Percentiles rank a stretch among this genome's conserved stretches.
Conservation (phyloP, 2,888 invertebrate genomes). For the Himalopsyche kuldschensis region DNA sequence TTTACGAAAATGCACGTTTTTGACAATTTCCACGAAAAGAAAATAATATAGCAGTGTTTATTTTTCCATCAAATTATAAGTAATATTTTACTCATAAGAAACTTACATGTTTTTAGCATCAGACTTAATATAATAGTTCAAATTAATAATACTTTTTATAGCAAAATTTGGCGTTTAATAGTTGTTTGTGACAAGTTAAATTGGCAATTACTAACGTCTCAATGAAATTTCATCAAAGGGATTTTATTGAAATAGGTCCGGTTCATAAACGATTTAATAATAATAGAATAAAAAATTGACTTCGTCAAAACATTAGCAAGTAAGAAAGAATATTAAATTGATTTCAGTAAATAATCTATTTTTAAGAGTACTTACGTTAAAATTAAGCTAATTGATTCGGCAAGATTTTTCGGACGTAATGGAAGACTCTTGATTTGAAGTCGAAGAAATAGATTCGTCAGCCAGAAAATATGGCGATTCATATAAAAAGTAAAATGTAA, state of each 20-base stretch:
- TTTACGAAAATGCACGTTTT: neutral
- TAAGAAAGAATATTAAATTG: neutral
- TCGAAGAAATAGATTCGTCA: neutral
- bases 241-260: too few relatives aligned
- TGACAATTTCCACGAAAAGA: too few relatives aligned
- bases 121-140: too few relatives aligned
- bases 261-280: neutral
- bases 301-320: neutral
- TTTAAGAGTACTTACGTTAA: neutral
- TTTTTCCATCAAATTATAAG: too few relatives aligned
- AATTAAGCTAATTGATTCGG: neutral
- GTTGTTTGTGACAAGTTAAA: neutral
- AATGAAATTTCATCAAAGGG: neutral
- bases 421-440: constrained; percentile 32
- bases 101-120: too few relatives aligned
- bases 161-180: too few relatives aligned
- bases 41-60: too few relatives aligned
- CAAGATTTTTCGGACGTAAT: constrained; percentile 20
- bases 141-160: too few relatives aligned
- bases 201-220: neutral
- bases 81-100: too few relatives aligned
- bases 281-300: neutral
- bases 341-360: neutral
- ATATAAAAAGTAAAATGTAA: neutral
- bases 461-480: neutral